phyloP scores from a whole-genome alignment of 2,797 vertebrate species.

The Sus cebifrons region DNA sequence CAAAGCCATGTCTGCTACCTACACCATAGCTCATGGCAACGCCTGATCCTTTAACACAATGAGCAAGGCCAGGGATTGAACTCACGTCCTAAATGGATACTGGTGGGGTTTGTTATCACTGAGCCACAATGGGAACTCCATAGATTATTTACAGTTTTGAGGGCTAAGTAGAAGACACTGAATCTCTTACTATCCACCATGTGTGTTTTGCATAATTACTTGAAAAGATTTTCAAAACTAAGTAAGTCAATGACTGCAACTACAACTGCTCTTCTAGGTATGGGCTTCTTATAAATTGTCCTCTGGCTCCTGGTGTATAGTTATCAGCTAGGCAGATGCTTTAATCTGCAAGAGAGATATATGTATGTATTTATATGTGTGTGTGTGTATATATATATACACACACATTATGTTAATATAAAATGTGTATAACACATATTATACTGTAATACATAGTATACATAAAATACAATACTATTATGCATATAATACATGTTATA shows the following conservation, averaged over 20 bases:
- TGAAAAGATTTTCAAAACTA: conserved; percentile 2
- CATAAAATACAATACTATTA: too few relatives aligned
- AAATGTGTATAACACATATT: neutral
- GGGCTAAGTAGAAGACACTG: neutral
- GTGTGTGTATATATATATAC: neutral
- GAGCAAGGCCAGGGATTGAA: too few relatives aligned
- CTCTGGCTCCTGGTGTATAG: neutral
- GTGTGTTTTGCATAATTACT: neutral
- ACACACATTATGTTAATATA: neutral
- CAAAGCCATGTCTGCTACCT: too few relatives aligned
- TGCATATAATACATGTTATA: too few relatives aligned
- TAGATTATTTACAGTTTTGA: neutral
- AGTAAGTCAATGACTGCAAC: neutral
- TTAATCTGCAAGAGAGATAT: neutral
- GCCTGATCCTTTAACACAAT: too few relatives aligned
- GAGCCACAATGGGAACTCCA: too few relatives aligned
- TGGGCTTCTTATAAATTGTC: neutral
- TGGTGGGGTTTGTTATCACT: too few relatives aligned
- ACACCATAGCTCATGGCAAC: too few relatives aligned
- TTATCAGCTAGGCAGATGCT: neutral
- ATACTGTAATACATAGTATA: too few relatives aligned
- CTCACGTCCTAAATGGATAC: too few relatives aligned
- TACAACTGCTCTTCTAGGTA: neutral
- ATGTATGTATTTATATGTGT: neutral
- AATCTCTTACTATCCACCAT: neutral